These are phyloP conservation scores for Scelioninae gen. 2 DNA, from an alignment of 2,888 invertebrate genomes.

Conservation along the genomic window DNA sequence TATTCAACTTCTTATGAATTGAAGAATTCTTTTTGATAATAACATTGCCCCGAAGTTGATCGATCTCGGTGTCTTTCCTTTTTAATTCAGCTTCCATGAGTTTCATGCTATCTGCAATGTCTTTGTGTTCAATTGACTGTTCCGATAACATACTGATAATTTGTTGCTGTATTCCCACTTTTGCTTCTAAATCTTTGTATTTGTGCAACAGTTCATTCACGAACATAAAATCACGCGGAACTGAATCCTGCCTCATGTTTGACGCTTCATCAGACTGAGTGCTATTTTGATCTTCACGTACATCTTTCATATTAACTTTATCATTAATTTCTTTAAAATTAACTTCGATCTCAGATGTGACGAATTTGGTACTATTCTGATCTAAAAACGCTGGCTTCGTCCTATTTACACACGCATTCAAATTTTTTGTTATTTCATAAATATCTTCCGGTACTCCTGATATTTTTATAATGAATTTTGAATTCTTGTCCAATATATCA, in stretches of 20 bases:
- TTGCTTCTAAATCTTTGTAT: conserved; percentile 60
- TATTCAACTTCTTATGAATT: conserved; percentile 10
- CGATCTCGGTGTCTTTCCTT: conserved; percentile 61
- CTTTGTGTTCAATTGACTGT: conserved; percentile 67
- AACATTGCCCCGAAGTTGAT: conserved; percentile 52
- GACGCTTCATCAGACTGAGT: conserved; percentile 3
- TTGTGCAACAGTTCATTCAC: conserved; percentile 30
- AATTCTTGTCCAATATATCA: conserved; percentile 54
- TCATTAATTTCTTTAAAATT: conserved; percentile 39
- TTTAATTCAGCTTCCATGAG: conserved; percentile 59
- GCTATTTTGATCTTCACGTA: not conserved
- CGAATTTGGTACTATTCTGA: conserved; percentile 37
- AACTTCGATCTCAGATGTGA: conserved; percentile 67
- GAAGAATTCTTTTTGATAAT: conserved; percentile 49
- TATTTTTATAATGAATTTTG: conserved; percentile 67
- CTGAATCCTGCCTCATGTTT: not conserved
- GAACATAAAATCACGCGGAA: conserved; percentile 15
- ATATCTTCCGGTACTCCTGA: conserved; percentile 69
- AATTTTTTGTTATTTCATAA: conserved; percentile 67
- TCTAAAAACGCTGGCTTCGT: conserved; percentile 27
- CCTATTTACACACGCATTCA: conserved; percentile 57
- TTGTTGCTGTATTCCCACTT: conserved; percentile 66
- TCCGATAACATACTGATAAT: conserved; percentile 67
- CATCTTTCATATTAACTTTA: not conserved
- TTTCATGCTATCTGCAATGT: conserved; percentile 62